Evolutionary conservation across 2,113 vertebrate genomes (phyloP).

Genomic region (Patagioenas fasciata): DNA sequence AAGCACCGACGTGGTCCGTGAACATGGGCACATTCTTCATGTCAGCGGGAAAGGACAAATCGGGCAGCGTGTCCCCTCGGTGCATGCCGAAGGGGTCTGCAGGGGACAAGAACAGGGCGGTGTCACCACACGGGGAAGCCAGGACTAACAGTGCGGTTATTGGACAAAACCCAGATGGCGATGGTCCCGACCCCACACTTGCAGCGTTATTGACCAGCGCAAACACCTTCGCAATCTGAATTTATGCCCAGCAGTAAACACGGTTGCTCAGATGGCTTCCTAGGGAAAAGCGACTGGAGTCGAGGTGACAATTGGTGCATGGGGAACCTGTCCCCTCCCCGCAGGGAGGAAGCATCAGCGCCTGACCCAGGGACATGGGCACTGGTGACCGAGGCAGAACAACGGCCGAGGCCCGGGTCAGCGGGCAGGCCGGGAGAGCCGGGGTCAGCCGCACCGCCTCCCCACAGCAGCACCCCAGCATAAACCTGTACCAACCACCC

Average conservation of each 20-base stretch:
- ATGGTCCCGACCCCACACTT: background rate
- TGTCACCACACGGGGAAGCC: background rate
- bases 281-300: accelerated
- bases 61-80: slow-evolving; percentile 43
- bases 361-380: background rate
- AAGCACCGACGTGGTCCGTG: background rate
- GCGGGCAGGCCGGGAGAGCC: background rate
- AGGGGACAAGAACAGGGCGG: background rate
- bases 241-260: background rate
- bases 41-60: slow-evolving; percentile 46
- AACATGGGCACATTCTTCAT: slow-evolving; percentile 16
- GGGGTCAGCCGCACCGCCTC: accelerated
- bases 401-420: accelerated
- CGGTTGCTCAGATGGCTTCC: accelerated
- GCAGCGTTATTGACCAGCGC: background rate
- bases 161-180: background rate
- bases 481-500: background rate
- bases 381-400: accelerated
- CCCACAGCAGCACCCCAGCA: background rate
- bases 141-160: background rate
- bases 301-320: accelerated
- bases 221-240: accelerated
- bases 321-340: background rate
- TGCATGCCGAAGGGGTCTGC: slow-evolving; percentile 66
- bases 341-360: background rate